phyloP scores from a whole-genome alignment of 2,113 vertebrate species.

The Clupea harengus region DNA sequence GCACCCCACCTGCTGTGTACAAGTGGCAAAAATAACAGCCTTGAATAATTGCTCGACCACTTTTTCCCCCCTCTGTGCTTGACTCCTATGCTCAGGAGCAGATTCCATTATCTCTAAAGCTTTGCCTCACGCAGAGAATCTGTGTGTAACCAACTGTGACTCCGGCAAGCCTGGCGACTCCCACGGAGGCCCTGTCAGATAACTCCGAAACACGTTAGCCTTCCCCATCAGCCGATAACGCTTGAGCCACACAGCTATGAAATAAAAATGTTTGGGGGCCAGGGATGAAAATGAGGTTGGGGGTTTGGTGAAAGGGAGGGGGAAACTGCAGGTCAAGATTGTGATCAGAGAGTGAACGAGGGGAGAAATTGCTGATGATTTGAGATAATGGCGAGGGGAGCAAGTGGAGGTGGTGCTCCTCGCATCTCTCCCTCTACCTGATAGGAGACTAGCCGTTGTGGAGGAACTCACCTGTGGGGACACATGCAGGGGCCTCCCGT shows the following conservation, averaged over 20 bases:
- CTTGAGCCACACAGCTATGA: constrained; percentile 33
- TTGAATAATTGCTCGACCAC: constrained; percentile 30
- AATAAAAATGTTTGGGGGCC: constrained; percentile 35
- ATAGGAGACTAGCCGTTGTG: not conserved
- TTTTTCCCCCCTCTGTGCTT: constrained; percentile 24
- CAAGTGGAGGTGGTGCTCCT: not conserved
- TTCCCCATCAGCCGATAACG: constrained; percentile 42
- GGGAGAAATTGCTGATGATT: constrained; percentile 52
- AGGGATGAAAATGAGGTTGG: constrained; percentile 11
- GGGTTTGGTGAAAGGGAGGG: not conserved
- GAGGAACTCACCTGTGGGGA: not conserved
- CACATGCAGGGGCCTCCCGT: not conserved
- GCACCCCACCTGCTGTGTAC: not conserved
- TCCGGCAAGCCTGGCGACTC: constrained; percentile 35
- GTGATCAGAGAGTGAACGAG: constrained; percentile 43
- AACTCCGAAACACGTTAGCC: constrained; percentile 42
- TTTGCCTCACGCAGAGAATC: constrained; percentile 35
- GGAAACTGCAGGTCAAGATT: constrained; percentile 33
- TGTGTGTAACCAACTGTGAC: constrained; percentile 51
- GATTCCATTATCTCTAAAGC: constrained; percentile 52
- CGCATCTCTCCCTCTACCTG: not conserved
- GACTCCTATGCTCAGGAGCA: constrained; percentile 24
- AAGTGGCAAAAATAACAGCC: constrained; percentile 29
- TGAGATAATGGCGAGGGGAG: constrained; percentile 41
- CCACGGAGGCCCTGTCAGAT: constrained; percentile 39